phyloP scores from a whole-genome alignment of 92 coral and sea anemone species.

The Palythoa caribaeorum region DNA sequence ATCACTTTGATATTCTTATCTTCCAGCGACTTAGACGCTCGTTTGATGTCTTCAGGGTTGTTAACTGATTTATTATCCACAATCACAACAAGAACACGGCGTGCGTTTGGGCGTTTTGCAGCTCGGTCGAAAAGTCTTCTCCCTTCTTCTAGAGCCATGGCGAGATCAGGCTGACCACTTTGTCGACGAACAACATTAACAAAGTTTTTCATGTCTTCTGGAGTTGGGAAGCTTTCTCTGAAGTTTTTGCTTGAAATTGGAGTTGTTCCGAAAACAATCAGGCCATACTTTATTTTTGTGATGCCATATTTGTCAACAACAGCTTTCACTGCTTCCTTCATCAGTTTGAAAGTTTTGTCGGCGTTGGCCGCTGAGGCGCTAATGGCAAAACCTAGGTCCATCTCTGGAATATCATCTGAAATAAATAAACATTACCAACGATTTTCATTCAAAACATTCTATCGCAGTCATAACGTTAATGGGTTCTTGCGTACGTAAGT shows the following conservation, averaged over 20 bases:
- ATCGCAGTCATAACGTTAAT: neutral
- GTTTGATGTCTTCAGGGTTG: conserved; percentile 32
- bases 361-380: conserved; percentile 53
- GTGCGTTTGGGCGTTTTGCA: conserved; percentile 37
- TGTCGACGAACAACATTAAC: conserved; percentile 31
- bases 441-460: neutral
- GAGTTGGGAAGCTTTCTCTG: conserved; percentile 45
- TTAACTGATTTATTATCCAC: conserved; percentile 51
- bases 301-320: conserved; percentile 57
- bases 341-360: conserved; percentile 23
- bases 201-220: conserved; percentile 51
- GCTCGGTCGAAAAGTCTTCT: conserved; percentile 28
- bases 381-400: conserved; percentile 60
- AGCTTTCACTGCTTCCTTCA: conserved; percentile 51
- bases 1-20: conserved; percentile 38
- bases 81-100: conserved; percentile 45
- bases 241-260: conserved; percentile 47
- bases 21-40: conserved; percentile 27
- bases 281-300: conserved; percentile 52
- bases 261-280: conserved; percentile 55
- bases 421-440: neutral
- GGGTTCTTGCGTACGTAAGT: neutral
- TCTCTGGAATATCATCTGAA: conserved; percentile 21
- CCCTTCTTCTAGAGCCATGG: conserved; percentile 50
- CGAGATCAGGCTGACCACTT: conserved; percentile 43